phyloP scores from a whole-genome alignment of 2,113 vertebrate species.

The Corapipo altera region DNA sequence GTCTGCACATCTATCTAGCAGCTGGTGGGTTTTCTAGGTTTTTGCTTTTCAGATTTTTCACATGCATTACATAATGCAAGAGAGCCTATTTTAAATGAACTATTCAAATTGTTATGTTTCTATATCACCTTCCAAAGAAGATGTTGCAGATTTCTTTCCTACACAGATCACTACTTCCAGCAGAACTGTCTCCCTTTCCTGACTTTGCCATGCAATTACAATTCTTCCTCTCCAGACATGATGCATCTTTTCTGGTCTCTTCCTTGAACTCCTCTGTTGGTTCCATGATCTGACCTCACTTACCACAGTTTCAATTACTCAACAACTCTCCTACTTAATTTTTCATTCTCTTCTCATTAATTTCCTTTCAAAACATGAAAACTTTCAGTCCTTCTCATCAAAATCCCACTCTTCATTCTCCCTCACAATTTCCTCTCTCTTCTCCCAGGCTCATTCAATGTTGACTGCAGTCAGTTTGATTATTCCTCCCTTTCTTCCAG shows the following conservation, averaged over 20 bases:
- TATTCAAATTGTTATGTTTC: not conserved
- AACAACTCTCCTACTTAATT: not conserved
- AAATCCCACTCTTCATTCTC: not conserved
- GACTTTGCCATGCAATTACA: not conserved
- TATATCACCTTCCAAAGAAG: not conserved
- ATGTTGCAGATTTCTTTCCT: not conserved
- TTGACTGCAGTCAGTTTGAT: not conserved
- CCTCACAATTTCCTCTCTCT: not conserved
- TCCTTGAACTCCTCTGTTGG: not conserved
- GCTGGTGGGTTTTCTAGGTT: not conserved
- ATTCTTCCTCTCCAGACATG: not conserved
- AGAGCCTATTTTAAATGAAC: not conserved
- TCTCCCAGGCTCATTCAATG: not conserved
- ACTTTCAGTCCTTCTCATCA: not conserved
- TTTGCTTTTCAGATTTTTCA: not conserved
- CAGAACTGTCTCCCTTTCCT: not conserved
- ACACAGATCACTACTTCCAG: not conserved
- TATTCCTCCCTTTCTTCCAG: not conserved
- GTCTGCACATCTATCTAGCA: not conserved
- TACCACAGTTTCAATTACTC: not conserved
- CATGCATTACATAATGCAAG: not conserved
- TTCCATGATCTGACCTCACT: not conserved
- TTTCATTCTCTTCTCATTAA: not conserved
- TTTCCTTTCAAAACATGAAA: not conserved
- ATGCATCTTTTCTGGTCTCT: not conserved